Evolutionary conservation across 2,888 invertebrate genomes (phyloP).

Genomic region (Parthenolecanium corni): DNA sequence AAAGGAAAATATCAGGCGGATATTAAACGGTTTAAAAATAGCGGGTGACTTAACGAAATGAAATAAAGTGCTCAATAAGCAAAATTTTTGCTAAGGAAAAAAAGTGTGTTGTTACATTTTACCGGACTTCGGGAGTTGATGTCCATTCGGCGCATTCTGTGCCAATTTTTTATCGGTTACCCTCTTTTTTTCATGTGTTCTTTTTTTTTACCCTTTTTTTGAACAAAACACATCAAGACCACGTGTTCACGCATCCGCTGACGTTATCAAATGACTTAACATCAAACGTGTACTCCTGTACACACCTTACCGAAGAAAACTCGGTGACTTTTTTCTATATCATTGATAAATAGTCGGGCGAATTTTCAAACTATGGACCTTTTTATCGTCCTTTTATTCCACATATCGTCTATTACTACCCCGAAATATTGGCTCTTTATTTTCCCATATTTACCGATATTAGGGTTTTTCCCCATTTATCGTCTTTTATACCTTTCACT

Average conservation of each 20-base stretch:
- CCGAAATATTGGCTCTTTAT: conserved; percentile 25
- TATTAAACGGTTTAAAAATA: conserved; percentile 23
- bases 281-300: conserved; percentile 19
- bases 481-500: neutral
- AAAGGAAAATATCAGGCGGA: conserved; percentile 10
- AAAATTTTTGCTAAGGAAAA: conserved; percentile 21
- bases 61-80: conserved; percentile 23
- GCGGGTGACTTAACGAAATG: conserved; percentile 24
- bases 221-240: conserved; percentile 24
- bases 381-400: conserved; percentile 27
- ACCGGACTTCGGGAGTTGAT: neutral
- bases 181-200: neutral
- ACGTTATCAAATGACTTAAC: conserved; percentile 28
- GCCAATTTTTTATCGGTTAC: conserved; percentile 27
- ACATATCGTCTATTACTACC: neutral
- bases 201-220: too few relatives aligned
- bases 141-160: conserved; percentile 26
- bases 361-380: conserved; percentile 24
- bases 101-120: conserved; percentile 14
- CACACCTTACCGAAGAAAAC: conserved; percentile 5
- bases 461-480: neutral
- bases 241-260: conserved; percentile 29
- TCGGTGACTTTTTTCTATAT: neutral
- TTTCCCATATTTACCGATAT: conserved; percentile 27
- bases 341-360: conserved; percentile 25